Conservation (phyloP, 2,888 invertebrate genomes). For the Morpho deidamia region DNA sequence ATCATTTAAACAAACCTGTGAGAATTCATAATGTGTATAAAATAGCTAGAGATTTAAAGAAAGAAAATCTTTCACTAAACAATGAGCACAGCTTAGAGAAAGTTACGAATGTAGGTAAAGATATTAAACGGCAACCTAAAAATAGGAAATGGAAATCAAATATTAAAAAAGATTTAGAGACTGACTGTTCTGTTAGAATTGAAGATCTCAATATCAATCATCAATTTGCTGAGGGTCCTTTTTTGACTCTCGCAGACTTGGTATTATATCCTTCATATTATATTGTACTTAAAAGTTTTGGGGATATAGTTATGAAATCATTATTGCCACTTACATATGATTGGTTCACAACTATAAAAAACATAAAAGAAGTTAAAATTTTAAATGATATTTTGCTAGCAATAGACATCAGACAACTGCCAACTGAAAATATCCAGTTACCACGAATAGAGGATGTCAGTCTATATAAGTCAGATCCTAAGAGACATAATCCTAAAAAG, state of each 20-base stretch:
- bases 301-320: conserved; percentile 40
- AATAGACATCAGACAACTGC: conserved; percentile 24
- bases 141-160: conserved; percentile 72
- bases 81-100: conserved; percentile 13
- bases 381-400: conserved; percentile 28
- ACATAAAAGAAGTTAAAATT: conserved; percentile 32
- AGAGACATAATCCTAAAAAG: conserved; percentile 85
- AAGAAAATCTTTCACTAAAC: conserved; percentile 30
- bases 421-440: conserved; percentile 39
- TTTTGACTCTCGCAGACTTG: conserved; percentile 89
- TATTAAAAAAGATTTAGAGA: conserved; percentile 49
- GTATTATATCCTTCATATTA: conserved; percentile 86
- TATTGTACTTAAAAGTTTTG: conserved; percentile 75
- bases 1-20: conserved; percentile 90
- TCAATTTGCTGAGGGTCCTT: conserved; percentile 89
- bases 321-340: conserved; percentile 79
- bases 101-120: conserved; percentile 14
- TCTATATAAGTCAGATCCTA: conserved; percentile 88
- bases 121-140: conserved; percentile 39
- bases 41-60: conserved; percentile 79
- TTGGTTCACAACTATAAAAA: conserved; percentile 77
- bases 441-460: conserved; percentile 80
- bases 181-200: conserved; percentile 65
- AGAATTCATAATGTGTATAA: conserved; percentile 92
- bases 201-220: conserved; percentile 80